A percentile compares a stretch with the other conserved stretches of the same genome.
Evolutionary conservation across 2,113 vertebrate species (phyloP).

Genomic region (Synodontis membranacea): DNA sequence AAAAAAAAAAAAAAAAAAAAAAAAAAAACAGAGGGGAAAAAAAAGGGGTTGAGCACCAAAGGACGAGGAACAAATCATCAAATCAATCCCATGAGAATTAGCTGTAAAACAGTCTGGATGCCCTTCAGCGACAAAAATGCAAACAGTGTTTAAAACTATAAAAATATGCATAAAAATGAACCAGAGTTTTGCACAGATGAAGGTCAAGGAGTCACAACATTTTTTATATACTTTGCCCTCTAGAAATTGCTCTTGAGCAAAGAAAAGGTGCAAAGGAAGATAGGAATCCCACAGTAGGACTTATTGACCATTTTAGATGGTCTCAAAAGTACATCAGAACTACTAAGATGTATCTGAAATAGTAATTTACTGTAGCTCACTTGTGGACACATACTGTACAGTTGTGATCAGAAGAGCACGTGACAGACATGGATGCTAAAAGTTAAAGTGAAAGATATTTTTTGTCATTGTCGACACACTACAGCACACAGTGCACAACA

Average conservation of each 20-base stretch:
- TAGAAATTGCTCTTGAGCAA: not conserved
- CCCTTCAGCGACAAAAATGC: not conserved
- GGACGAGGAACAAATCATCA: not conserved
- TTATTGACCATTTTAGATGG: too few species aligned
- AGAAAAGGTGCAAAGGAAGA: not conserved
- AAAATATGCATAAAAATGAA: conserved; percentile 8
- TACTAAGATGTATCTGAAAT: not conserved
- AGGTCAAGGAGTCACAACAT: not conserved
- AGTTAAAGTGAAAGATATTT: too few species aligned
- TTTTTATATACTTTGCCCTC: not conserved
- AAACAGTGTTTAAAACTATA: conserved; percentile 22
- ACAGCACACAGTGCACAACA: too few species aligned
- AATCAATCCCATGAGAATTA: conserved; percentile 8
- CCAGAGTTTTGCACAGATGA: not conserved
- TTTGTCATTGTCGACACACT: too few species aligned
- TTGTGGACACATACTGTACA: not conserved
- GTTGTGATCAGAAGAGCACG: too few species aligned
- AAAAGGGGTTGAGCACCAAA: not conserved
- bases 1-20: not conserved
- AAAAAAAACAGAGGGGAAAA: too few species aligned
- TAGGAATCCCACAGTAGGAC: not conserved
- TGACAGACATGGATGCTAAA: too few species aligned
- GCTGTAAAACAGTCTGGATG: not conserved
- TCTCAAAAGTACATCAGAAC: not conserved
- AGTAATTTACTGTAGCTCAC: not conserved